phyloP scores from a whole-genome alignment of 2,113 vertebrate genomes.

The Epinephelus cyanopodus region DNA sequence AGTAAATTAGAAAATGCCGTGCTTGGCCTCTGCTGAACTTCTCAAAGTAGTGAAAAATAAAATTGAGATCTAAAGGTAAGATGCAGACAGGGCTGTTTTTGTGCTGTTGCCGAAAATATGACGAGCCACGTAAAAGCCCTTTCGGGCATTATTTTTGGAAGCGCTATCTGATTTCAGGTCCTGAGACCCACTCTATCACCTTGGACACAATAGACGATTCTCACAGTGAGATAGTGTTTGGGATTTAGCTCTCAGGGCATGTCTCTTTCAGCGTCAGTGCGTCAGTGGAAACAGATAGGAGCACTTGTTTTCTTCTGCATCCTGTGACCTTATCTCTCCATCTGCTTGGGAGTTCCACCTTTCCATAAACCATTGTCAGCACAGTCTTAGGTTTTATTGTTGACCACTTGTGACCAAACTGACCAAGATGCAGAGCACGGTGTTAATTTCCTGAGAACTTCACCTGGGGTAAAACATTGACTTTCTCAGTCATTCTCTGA shows the following conservation, averaged over 20 bases:
- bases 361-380: slow-evolving; percentile 31
- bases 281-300: slow-evolving; percentile 44
- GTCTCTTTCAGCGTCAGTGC: slow-evolving; percentile 46
- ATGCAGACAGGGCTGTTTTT: slow-evolving; percentile 40
- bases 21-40: not conserved
- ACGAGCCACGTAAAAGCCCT: slow-evolving; percentile 14
- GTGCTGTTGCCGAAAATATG: slow-evolving; percentile 35
- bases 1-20: not conserved
- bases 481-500: not conserved
- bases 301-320: slow-evolving; percentile 55
- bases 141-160: slow-evolving; percentile 42
- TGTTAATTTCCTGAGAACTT: not conserved
- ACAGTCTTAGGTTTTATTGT: slow-evolving; percentile 5
- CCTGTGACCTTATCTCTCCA: slow-evolving; percentile 57
- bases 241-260: slow-evolving; percentile 52
- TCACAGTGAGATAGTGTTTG: slow-evolving; percentile 50
- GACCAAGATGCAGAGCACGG: not conserved
- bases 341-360: slow-evolving; percentile 51
- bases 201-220: slow-evolving; percentile 54
- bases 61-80: slow-evolving; percentile 26
- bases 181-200: slow-evolving; percentile 58
- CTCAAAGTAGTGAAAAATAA: not conserved
- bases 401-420: not conserved
- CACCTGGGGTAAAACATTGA: not conserved
- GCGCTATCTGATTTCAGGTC: slow-evolving; percentile 64